phyloP scores from a whole-genome alignment of 1,140 invertebrate species.

The Drosophila cardini region DNA sequence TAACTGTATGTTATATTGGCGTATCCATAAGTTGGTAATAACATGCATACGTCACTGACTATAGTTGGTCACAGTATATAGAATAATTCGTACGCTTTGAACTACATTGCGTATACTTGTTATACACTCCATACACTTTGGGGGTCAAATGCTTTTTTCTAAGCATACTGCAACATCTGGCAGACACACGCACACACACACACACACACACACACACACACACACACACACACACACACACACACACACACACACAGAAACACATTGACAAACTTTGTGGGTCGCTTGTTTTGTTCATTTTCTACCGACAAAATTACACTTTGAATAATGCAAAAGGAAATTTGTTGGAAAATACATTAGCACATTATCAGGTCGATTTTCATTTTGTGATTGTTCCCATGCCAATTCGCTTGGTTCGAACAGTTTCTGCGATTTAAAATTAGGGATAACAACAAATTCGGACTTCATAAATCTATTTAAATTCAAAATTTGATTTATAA shows the following conservation, averaged over 20 bases:
- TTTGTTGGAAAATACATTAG: constrained; percentile 5
- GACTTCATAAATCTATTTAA: neutral
- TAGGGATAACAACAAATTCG: neutral
- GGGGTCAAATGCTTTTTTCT: constrained; percentile 23
- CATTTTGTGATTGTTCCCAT: constrained; percentile 8
- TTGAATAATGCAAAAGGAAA: constrained; percentile 56
- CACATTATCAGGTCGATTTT: constrained; percentile 18
- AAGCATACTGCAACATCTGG: constrained; percentile 54
- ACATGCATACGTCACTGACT: constrained; percentile 51
- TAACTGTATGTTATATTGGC: constrained; percentile 39
- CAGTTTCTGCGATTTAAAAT: neutral
- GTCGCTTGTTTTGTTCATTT: constrained; percentile 51
- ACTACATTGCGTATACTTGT: constrained; percentile 45
- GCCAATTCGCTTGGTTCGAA: neutral
- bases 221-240: constrained; percentile 19
- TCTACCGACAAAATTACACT: constrained; percentile 43
- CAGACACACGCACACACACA: constrained; percentile 22
- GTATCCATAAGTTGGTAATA: constrained; percentile 29
- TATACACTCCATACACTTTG: constrained; percentile 1
- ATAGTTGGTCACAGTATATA: constrained; percentile 50
- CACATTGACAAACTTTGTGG: constrained; percentile 44
- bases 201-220: constrained; percentile 11
- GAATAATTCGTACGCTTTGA: neutral
- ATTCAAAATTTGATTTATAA: no score
- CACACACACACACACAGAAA: constrained; percentile 16